Base-by-base conservation (phyloP, 1,140 invertebrate genomes). In the Rhopalosiphum maidis region DNA sequence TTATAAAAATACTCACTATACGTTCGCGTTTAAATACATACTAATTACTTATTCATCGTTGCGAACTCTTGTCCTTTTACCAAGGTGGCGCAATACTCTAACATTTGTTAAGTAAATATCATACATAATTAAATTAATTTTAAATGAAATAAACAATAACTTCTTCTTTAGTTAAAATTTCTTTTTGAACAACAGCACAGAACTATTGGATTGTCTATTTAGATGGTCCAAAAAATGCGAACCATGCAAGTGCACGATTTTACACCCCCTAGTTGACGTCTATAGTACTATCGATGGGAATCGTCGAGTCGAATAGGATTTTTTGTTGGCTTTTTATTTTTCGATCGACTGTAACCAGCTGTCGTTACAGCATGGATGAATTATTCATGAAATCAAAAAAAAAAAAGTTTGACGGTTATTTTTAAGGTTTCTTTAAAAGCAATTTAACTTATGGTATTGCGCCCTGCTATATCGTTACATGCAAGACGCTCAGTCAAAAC, bases 341-440 rank as follows among this genome's bases (percentile, higher is more conserved):
- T 48, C 48, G 18, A 35, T 89, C 8, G 87, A 54, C 30, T 35
- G 18, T 35, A 23, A 54, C 48, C 46, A 89, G 87, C 48, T 89
- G 87, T 89, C 22, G n/a, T 89, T 89, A 15, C 18, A 9, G 35
- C 22, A 7, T 54, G 48, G 22, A 35, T 89, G 35, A 90, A 90
- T 55, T 90, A 55, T 90, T 90, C 88, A 90, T 90, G 51, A 90
- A 90, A 90, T 46, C 48, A 41, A 90, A 90, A 90, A 41, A 90
- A 41, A 55, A 55, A 90, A 90, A 90, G 88, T 90, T 90, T 23
- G 9, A 37, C 18, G 46, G 25, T 0, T 89, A 89, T 89, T 89
- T n/a, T 51, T 54, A 11, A 89, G 46, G 87, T 25, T 90, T 90
- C 35, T 55, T 90, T 55, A 41, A 55, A 90, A 90, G 51, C 88